These are phyloP conservation scores for Lamellibrachia luymesi DNA, from an alignment of 1,140 invertebrate genomes.

Conservation along the genomic window DNA sequence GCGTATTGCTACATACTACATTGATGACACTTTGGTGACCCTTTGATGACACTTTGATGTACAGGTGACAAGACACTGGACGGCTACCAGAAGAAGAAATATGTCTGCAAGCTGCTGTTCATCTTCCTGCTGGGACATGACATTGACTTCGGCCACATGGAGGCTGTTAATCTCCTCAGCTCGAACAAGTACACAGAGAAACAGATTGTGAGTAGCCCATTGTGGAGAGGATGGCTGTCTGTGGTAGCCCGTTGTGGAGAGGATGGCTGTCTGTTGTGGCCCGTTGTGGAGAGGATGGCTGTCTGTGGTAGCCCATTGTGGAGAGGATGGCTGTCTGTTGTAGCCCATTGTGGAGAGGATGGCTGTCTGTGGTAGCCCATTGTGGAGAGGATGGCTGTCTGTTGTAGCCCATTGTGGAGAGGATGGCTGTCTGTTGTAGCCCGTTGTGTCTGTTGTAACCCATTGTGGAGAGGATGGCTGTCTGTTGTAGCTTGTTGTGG, in stretches of 20 bases:
- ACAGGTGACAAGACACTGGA: slow-evolving; percentile 95
- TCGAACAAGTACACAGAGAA: slow-evolving; percentile 99
- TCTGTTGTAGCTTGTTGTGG: too few species aligned
- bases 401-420: too few species aligned
- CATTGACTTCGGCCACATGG: slow-evolving; percentile 99
- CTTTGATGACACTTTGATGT: slow-evolving; percentile 16
- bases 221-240: not conserved
- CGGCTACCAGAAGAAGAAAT: slow-evolving; percentile 99
- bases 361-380: too few species aligned
- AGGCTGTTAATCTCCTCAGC: slow-evolving; percentile 98
- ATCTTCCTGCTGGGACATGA: slow-evolving; percentile 98
- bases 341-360: too few species aligned
- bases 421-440: too few species aligned
- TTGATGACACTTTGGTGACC: not conserved
- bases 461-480: too few species aligned
- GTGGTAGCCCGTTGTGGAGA: not conserved
- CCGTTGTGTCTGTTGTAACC: too few species aligned
- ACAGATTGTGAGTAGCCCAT: slow-evolving; percentile 86
- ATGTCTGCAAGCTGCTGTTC: slow-evolving; percentile 99
- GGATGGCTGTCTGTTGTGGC: too few species aligned
- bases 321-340: too few species aligned
- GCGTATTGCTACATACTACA: not conserved
- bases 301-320: too few species aligned
- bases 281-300: too few species aligned
- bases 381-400: too few species aligned